Evolutionary conservation across 1,140 invertebrate genomes (phyloP).

Genomic region (Lepidurus couesii): DNA sequence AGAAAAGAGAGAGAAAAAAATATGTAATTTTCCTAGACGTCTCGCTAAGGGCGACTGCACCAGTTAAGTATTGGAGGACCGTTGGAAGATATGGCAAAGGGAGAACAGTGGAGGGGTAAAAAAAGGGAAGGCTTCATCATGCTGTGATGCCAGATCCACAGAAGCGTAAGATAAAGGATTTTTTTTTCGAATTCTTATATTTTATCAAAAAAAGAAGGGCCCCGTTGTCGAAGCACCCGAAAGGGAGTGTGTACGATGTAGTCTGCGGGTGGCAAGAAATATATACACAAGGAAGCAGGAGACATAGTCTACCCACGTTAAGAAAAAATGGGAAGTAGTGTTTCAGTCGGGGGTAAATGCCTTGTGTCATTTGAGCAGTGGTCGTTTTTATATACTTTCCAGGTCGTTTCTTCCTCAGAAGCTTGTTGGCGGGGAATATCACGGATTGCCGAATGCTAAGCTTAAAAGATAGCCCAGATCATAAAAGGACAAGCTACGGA

Average conservation of each 20-base stretch:
- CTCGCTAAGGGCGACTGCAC: neutral
- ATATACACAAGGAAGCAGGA: neutral
- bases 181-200: slow-evolving; percentile 9
- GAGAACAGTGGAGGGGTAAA: neutral
- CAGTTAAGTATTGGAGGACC: neutral
- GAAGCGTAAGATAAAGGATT: neutral
- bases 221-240: neutral
- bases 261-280: neutral
- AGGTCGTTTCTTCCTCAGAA: neutral
- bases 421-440: neutral
- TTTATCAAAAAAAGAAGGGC: neutral
- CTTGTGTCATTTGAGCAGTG: slow-evolving; percentile 18
- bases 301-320: neutral
- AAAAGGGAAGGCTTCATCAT: neutral
- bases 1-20: neutral
- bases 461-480: neutral
- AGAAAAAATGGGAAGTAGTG: neutral
- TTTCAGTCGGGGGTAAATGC: neutral
- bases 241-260: neutral
- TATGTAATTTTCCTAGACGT: neutral
- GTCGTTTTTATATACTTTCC: neutral
- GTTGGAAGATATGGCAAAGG: neutral
- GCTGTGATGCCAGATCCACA: slow-evolving; percentile 1
- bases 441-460: neutral
- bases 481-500: neutral